These are phyloP conservation scores for Morone chrysops DNA, from an alignment of 2,113 vertebrate genomes.

Conservation along the genomic window DNA sequence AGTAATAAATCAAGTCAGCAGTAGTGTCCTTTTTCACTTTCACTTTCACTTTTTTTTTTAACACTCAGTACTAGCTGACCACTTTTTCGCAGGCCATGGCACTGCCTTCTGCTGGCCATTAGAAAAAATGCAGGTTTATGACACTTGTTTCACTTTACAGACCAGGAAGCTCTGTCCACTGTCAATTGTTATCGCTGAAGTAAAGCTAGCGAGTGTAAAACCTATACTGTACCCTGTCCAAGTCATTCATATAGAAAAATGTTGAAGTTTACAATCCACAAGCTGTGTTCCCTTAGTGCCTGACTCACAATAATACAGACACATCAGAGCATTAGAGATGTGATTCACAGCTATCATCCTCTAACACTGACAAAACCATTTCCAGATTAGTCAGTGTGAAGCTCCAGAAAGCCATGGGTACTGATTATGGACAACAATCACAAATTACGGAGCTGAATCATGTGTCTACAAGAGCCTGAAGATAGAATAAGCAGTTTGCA, in stretches of 20 bases:
- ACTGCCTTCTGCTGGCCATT: not conserved
- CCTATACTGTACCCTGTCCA: conserved; percentile 13
- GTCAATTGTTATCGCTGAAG: not conserved
- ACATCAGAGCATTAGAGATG: conserved; percentile 44
- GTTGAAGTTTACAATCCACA: conserved; percentile 24
- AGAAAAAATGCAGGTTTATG: not conserved
- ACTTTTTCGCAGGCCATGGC: too few species aligned
- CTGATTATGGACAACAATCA: conserved; percentile 71
- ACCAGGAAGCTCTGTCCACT: not conserved
- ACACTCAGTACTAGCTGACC: too few species aligned
- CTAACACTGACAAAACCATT: conserved; percentile 62
- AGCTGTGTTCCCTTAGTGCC: not conserved
- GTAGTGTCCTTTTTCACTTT: too few species aligned
- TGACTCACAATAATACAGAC: conserved; percentile 39
- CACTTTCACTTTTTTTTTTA: too few species aligned
- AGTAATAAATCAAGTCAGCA: too few species aligned
- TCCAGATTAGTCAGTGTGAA: conserved; percentile 59
- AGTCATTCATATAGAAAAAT: conserved; percentile 23
- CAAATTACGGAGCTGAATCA: conserved; percentile 66
- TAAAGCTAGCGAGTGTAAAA: not conserved
- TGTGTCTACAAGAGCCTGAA: conserved; percentile 63
- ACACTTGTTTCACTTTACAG: too few species aligned
- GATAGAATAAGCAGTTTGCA: conserved; percentile 67
- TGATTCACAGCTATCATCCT: conserved; percentile 48
- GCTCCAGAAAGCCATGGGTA: conserved; percentile 56